A percentile compares a stretch with the other conserved stretches of the same genome.
Evolutionary conservation across 1,140 invertebrate genomes (phyloP).

Genomic region (Tetragonula clypearis): DNA sequence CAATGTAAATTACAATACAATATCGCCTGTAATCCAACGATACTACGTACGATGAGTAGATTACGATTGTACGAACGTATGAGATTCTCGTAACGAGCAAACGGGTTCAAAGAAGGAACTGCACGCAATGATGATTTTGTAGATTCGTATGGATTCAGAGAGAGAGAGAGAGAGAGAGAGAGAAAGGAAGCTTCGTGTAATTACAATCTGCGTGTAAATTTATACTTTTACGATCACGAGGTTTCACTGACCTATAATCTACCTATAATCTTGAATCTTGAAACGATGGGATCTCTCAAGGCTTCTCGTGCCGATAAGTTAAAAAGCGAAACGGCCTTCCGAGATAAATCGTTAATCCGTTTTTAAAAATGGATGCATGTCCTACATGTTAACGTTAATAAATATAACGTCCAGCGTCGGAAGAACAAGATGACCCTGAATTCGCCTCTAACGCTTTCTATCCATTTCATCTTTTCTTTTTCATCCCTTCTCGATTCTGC

Average conservation of each 20-base stretch:
- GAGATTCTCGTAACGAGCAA: no score
- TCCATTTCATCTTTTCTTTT: no score
- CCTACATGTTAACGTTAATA: slow-evolving; percentile 13
- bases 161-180: no score
- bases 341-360: slow-evolving; percentile 18
- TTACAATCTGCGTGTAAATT: background rate
- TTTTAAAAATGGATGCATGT: background rate
- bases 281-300: background rate
- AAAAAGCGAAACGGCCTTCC: slow-evolving; percentile 5
- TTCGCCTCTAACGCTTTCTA: background rate
- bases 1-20: no score
- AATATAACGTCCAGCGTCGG: slow-evolving; percentile 7
- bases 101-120: background rate
- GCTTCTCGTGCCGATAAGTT: background rate
- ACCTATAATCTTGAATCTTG: background rate
- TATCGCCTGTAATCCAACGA: no score
- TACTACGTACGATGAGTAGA: background rate
- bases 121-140: no score
- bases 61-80: background rate
- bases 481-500: background rate
- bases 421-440: background rate
- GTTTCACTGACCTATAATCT: background rate
- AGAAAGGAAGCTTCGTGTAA: background rate
- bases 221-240: background rate
- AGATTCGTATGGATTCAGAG: no score